Base-by-base conservation (phyloP, 2,113 vertebrate genomes). In the Ceyx margarethae region DNA sequence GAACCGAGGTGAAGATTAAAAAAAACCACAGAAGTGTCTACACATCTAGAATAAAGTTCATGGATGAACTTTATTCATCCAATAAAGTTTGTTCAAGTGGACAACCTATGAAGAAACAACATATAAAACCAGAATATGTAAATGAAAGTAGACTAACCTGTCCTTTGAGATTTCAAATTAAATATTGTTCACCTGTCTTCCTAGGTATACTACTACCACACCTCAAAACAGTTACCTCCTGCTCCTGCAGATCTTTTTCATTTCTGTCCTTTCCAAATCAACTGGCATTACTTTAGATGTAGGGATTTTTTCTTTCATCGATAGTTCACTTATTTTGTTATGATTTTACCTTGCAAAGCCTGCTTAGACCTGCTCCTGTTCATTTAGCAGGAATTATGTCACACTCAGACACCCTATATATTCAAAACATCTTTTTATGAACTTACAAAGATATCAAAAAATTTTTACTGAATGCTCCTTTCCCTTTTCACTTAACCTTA, bases 91-190 rank as follows among this genome's bases (percentile, higher is more conserved):
- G 37, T 37, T 37, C 37, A 37, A 57, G 37, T 1, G 74, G 56
- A 66, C n/a, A 48, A 66, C 80, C 54, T 87, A 26, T 37, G 19
- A 82, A 69, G 15, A 94, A 87, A 54, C 17, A 69, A 56, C 60
- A 40, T 31, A 82, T 51, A 87, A 95, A 96, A 83, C 8, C 56
- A 71, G 56, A 12, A 62, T 6, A 67, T 1, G 0, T 61, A 84
- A 90, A 86, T 62, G 80, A 94, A 94, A 94, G 95, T 69, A 93
- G 89, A 89, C 50, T 62, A 94, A 95, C 86, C 66, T 66, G 95
- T 90, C 78, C 58, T 90, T 86, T 93, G 37, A 81, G 89, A 90
- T 84, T 93, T 86, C 73, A 84, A 76, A 81, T 86, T 48, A 80
- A 65, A 73, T 71, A 73, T 12, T 71, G 56, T 67, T 91, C 46